Evolutionary conservation across 1,140 invertebrate genomes (phyloP).

Genomic region (Neomicropteryx cornuta): DNA sequence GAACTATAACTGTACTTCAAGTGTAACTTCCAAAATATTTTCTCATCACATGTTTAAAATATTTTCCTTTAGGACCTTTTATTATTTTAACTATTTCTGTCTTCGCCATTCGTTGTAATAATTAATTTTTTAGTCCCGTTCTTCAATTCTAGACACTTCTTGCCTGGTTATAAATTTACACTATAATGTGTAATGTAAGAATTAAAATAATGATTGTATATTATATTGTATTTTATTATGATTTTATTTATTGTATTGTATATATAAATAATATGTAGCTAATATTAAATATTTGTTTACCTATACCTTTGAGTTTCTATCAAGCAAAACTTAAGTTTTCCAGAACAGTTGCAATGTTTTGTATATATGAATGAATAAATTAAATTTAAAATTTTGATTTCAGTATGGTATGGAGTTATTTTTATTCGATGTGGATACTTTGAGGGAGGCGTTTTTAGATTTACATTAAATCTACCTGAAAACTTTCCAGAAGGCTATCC

Average conservation of each 20-base stretch:
- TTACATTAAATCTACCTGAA: slow-evolving; percentile 73
- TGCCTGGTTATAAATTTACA: no score
- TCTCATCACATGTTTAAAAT: no score
- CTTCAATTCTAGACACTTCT: no score
- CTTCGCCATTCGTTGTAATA: slow-evolving; percentile 1
- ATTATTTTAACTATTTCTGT: slow-evolving; percentile 2
- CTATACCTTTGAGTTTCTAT: background rate
- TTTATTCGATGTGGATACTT: slow-evolving; percentile 83
- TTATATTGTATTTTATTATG: background rate
- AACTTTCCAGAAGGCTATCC: slow-evolving; percentile 81
- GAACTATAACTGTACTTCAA: no score
- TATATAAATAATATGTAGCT: background rate
- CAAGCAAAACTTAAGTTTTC: background rate
- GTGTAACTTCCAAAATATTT: no score
- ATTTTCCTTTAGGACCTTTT: no score
- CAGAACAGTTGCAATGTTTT: background rate
- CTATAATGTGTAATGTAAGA: no score
- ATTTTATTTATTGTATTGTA: slow-evolving; percentile 4
- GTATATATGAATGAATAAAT: slow-evolving; percentile 1
- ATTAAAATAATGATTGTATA: background rate
- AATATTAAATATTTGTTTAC: background rate
- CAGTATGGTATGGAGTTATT: slow-evolving; percentile 90
- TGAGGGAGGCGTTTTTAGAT: slow-evolving; percentile 80
- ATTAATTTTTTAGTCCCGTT: slow-evolving; percentile 7
- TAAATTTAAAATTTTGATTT: slow-evolving; percentile 26